Percentiles rank a stretch among this genome's conserved stretches.
Evolutionary conservation across 2,797 vertebrate genomes (phyloP).

Genomic region (Myripristis murdjan): DNA sequence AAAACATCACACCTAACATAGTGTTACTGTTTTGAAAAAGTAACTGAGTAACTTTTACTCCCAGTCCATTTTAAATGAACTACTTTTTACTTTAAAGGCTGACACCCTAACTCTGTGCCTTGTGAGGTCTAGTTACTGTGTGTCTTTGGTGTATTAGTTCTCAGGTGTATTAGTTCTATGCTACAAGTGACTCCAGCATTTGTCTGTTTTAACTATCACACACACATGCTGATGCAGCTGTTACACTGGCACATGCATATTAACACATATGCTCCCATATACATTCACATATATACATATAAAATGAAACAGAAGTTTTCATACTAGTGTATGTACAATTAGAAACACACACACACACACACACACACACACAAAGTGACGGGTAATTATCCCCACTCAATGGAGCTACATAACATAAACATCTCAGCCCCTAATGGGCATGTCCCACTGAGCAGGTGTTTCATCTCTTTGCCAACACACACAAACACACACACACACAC

Average conservation of each 20-base stretch:
- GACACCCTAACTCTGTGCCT: neutral
- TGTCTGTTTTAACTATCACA: neutral
- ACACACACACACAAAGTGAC: neutral
- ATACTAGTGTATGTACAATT: neutral
- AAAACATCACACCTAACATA: no score
- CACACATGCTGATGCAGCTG: neutral
- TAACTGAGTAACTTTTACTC: no score
- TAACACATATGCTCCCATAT: neutral
- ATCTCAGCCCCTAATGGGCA: neutral
- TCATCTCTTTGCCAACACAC: neutral
- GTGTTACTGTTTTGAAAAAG: no score
- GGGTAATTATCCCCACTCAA: constrained; percentile 2
- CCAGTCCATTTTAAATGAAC: no score
- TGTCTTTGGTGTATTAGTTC: no score
- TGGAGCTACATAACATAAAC: neutral
- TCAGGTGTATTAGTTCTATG: neutral
- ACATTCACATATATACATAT: neutral
- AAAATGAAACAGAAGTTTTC: neutral
- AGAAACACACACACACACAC: neutral
- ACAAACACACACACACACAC: neutral
- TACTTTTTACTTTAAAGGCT: neutral
- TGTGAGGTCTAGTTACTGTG: no score
- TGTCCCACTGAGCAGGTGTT: neutral
- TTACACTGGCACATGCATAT: neutral
- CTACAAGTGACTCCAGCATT: neutral